A percentile compares a stretch with the other conserved stretches of the same genome.
Evolutionary conservation across 2,113 vertebrate species (phyloP).

Genomic region (Lagopus leucura): DNA sequence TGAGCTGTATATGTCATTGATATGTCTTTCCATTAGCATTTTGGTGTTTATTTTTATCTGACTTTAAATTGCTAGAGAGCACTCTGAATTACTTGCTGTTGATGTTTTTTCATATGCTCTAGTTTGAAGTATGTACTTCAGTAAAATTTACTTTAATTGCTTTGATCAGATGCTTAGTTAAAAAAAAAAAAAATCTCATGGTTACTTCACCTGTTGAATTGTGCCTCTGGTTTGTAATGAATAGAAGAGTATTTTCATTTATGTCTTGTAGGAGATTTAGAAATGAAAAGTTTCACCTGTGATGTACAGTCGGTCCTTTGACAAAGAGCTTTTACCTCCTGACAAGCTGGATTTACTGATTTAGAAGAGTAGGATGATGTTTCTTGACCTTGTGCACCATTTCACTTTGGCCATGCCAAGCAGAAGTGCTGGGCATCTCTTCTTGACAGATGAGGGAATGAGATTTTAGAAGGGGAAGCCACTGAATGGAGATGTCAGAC

Average conservation of each 20-base stretch:
- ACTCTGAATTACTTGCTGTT: not conserved
- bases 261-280: not conserved
- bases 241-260: not conserved
- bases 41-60: not conserved
- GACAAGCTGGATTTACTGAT: not conserved
- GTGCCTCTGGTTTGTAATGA: not conserved
- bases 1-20: not conserved
- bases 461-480: not conserved
- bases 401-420: not conserved
- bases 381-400: not conserved
- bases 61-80: not conserved
- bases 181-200: not conserved
- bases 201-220: not conserved
- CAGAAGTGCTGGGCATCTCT: not conserved
- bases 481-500: not conserved
- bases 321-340: not conserved
- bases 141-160: not conserved
- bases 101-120: not conserved
- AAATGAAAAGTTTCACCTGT: not conserved
- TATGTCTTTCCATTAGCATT: not conserved
- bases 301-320: not conserved
- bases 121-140: not conserved
- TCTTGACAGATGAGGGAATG: not conserved
- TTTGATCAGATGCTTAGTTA: not conserved
- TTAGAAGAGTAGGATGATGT: accelerated